These are phyloP conservation scores for Synergus umbraculus DNA, from an alignment of 2,888 invertebrate species.

Conservation along the genomic window DNA sequence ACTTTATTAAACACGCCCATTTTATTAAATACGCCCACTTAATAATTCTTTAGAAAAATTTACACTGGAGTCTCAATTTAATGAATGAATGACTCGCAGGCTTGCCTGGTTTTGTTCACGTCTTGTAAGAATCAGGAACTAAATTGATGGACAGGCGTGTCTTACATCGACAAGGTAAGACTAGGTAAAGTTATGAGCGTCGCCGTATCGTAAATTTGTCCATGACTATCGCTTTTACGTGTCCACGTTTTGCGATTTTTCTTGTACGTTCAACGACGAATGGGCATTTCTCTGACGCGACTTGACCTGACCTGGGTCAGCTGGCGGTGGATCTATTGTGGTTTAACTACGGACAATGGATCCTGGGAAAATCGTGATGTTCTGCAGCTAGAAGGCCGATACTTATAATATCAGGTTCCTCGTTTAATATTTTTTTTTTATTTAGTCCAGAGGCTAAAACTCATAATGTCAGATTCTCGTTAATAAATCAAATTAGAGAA, in stretches of 20 bases:
- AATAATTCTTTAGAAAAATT: conserved; percentile 21
- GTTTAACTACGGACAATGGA: background rate
- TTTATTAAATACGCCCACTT: too few relatives aligned
- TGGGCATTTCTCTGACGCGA: conserved; percentile 38
- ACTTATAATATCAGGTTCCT: background rate
- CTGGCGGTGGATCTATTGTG: background rate
- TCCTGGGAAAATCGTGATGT: conserved; percentile 21
- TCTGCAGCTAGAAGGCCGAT: background rate
- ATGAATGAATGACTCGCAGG: too few relatives aligned
- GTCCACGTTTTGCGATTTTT: conserved; percentile 54
- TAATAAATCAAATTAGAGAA: conserved; percentile 33
- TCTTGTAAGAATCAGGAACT: conserved; percentile 23
- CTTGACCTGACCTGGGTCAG: conserved; percentile 33
- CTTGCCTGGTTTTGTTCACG: conserved; percentile 1
- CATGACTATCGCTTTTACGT: conserved; percentile 48
- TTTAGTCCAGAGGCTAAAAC: background rate
- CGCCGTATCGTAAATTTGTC: conserved; percentile 62
- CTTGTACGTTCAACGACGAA: conserved; percentile 39
- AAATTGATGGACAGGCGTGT: conserved; percentile 30
- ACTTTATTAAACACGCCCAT: too few relatives aligned
- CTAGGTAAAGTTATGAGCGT: conserved; percentile 59
- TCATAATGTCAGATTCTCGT: conserved; percentile 38
- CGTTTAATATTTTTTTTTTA: background rate
- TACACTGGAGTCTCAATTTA: background rate
- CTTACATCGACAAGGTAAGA: conserved; percentile 37